Conservation (phyloP, 1,140 invertebrate species). For the Drosophila pachea region DNA sequence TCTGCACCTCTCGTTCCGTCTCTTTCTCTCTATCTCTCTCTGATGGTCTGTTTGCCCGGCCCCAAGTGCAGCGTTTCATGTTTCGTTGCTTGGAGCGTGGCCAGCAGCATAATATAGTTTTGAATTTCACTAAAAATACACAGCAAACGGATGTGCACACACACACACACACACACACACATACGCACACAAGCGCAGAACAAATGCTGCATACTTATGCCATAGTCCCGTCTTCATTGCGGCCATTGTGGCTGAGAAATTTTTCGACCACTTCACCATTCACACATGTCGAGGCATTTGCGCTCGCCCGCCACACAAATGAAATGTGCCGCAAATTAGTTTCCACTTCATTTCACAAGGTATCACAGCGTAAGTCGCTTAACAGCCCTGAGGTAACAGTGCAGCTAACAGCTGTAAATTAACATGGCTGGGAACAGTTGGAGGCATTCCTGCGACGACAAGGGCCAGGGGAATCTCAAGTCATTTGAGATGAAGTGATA, state of each 20-base stretch:
- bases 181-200: constrained; percentile 1
- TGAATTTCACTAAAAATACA: constrained; percentile 66
- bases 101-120: constrained; percentile 66
- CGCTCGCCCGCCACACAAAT: constrained; percentile 20
- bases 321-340: constrained; percentile 17
- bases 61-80: constrained; percentile 73
- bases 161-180: constrained; percentile 32
- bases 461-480: too few species aligned
- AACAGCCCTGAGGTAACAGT: not conserved
- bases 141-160: constrained; percentile 27
- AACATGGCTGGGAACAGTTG: too few species aligned
- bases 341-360: constrained; percentile 1
- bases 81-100: constrained; percentile 41
- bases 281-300: constrained; percentile 25
- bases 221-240: constrained; percentile 9
- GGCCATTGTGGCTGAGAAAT: constrained; percentile 50
- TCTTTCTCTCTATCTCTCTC: too few species aligned
- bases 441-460: too few species aligned
- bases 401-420: too few species aligned
- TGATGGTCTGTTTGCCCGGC: constrained; percentile 44
- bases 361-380: not conserved
- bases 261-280: constrained; percentile 46
- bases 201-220: constrained; percentile 56
- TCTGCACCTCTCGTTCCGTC: not conserved
- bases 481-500: too few species aligned